phyloP scores from a whole-genome alignment of 2,797 vertebrate genomes.

The Platalea minor region DNA sequence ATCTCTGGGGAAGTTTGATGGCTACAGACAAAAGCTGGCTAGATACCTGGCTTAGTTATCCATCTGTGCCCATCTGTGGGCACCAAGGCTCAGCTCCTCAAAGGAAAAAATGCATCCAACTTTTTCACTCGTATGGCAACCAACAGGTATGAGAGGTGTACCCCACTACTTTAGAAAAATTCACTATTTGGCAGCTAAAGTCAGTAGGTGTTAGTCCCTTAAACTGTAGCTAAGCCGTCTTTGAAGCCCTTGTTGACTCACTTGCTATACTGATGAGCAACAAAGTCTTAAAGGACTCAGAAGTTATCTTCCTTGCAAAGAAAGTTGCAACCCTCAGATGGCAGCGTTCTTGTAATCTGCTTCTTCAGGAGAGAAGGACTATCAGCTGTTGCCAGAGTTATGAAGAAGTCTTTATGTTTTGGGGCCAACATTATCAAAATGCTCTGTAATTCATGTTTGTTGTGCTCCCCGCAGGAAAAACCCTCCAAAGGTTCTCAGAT shows the following conservation, averaged over 20 bases:
- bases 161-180: neutral
- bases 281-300: neutral
- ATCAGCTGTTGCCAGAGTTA: neutral
- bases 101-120: neutral
- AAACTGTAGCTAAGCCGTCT: neutral
- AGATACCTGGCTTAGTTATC: neutral
- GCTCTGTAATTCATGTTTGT: neutral
- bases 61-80: neutral
- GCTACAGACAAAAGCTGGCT: neutral
- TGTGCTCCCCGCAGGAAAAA: neutral
- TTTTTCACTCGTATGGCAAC: neutral
- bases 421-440: neutral
- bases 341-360: neutral
- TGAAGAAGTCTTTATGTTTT: neutral
- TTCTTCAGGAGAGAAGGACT: neutral
- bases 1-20: neutral
- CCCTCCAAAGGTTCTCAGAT: neutral
- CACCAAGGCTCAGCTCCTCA: neutral
- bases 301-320: neutral
- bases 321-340: neutral
- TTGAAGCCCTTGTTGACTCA: neutral
- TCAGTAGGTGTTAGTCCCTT: neutral
- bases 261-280: fast-evolving
- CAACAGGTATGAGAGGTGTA: neutral
- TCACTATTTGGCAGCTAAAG: neutral